A percentile compares a stretch with the other conserved stretches of the same genome.
Evolutionary conservation across 2,888 invertebrate species (phyloP).

Genomic region (Resseliella maxima): DNA sequence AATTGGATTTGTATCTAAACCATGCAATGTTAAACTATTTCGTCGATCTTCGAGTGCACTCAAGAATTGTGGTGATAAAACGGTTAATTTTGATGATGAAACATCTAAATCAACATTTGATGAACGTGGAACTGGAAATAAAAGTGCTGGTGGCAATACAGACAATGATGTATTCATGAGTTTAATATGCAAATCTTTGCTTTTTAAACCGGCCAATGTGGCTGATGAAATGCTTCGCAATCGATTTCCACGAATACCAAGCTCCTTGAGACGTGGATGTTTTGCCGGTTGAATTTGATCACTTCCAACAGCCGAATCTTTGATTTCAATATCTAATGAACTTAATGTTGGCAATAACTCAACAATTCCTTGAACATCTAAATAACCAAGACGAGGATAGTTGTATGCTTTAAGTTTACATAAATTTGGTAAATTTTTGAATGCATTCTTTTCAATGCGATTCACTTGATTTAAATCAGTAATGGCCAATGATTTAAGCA

Average conservation of each 20-base stretch:
- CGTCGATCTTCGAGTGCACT: slow-evolving; percentile 84
- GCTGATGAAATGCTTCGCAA: slow-evolving; percentile 84
- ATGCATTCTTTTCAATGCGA: slow-evolving; percentile 85
- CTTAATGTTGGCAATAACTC: slow-evolving; percentile 80
- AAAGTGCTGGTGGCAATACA: slow-evolving; percentile 81
- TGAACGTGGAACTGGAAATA: slow-evolving; percentile 89
- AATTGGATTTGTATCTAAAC: slow-evolving; percentile 83
- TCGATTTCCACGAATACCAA: slow-evolving; percentile 80
- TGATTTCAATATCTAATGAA: slow-evolving; percentile 84
- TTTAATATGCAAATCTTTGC: slow-evolving; percentile 76
- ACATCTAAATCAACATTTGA: slow-evolving; percentile 83
- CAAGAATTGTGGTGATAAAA: slow-evolving; percentile 81
- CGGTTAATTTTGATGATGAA: slow-evolving; percentile 80
- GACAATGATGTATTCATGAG: slow-evolving; percentile 84
- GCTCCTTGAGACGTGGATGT: slow-evolving; percentile 80
- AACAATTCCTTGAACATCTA: slow-evolving; percentile 88
- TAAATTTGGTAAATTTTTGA: slow-evolving; percentile 78
- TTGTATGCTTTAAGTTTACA: slow-evolving; percentile 78
- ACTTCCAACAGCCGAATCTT: slow-evolving; percentile 82
- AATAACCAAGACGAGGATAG: slow-evolving; percentile 83
- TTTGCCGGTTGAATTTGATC: slow-evolving; percentile 83
- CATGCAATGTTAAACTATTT: slow-evolving; percentile 78
- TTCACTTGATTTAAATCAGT: slow-evolving; percentile 76
- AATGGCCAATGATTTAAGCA: slow-evolving; percentile 75
- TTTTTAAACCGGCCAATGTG: slow-evolving; percentile 84